phyloP scores from a whole-genome alignment of 1,140 invertebrate genomes.

The Harpegnathos saltator region DNA sequence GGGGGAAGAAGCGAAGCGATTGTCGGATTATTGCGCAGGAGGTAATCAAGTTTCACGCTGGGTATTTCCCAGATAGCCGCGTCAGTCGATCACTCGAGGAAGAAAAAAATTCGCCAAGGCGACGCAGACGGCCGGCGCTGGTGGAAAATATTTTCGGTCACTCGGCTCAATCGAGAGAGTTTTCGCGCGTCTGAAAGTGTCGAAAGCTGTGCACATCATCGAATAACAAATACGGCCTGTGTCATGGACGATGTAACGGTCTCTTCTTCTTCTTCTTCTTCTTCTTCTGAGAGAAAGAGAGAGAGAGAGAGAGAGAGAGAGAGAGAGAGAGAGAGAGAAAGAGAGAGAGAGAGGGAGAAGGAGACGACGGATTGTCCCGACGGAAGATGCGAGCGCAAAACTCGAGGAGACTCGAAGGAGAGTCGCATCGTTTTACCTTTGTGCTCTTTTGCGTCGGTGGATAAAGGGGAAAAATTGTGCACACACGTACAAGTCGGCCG shows the following conservation, averaged over 20 bases:
- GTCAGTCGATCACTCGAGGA: conserved; percentile 46
- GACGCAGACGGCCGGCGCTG: background rate
- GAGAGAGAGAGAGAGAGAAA: too few species aligned
- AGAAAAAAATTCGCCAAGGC: conserved; percentile 17
- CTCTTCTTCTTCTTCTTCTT: too few species aligned
- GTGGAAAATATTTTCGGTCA: background rate
- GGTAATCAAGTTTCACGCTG: conserved; percentile 71
- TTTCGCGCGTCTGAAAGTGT: too few species aligned
- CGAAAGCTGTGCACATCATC: background rate
- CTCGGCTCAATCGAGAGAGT: background rate
- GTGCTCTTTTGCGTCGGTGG: too few species aligned
- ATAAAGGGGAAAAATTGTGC: background rate
- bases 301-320: too few species aligned
- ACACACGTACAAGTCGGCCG: background rate
- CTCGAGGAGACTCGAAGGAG: too few species aligned
- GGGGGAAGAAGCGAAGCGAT: conserved; percentile 47
- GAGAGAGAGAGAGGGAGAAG: too few species aligned
- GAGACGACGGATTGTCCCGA: too few species aligned
- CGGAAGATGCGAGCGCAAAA: too few species aligned
- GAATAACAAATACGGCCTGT: background rate
- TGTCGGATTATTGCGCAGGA: conserved; percentile 68
- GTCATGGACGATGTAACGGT: background rate
- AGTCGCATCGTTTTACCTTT: too few species aligned
- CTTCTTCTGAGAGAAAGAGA: too few species aligned
- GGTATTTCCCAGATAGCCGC: conserved; percentile 66